Percentiles rank a stretch among this genome's conserved stretches.
Conservation (phyloP, 2,797 vertebrate genomes). For the Phyllotis vaccarum region DNA sequence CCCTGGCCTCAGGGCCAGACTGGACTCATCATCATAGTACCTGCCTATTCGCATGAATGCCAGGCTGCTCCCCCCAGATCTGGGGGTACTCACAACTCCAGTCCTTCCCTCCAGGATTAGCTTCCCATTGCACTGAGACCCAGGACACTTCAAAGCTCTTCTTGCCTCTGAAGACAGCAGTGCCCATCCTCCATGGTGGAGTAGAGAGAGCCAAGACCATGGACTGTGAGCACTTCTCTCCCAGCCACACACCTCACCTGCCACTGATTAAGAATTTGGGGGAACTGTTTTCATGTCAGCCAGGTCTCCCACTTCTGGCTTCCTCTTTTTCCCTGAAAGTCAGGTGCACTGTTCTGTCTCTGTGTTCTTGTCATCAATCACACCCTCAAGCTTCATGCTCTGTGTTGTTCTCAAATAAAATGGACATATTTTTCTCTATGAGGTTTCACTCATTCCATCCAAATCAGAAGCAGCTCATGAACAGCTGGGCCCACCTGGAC, state of each 20-base stretch:
- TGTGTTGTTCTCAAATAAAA: slow-evolving; percentile 88
- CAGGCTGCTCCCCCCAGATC: background rate
- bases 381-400: slow-evolving; percentile 76
- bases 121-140: background rate
- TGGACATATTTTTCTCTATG: slow-evolving; percentile 86
- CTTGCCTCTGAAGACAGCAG: background rate
- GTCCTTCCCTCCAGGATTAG: background rate
- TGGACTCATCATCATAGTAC: background rate
- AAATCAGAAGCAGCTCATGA: background rate
- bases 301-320: background rate
- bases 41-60: slow-evolving; percentile 55
- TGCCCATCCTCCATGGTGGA: background rate
- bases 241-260: background rate
- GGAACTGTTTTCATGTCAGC: slow-evolving; percentile 12
- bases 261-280: background rate
- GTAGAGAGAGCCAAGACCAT: background rate
- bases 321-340: background rate
- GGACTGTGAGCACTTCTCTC: background rate
- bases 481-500: background rate
- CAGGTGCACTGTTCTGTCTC: background rate
- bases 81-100: background rate
- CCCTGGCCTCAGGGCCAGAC: background rate
- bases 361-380: slow-evolving; percentile 51
- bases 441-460: background rate
- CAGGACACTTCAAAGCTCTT: background rate